Percentiles rank a stretch among this genome's conserved stretches.
Conservation (phyloP, 1,140 invertebrate species). For the Plodia interpunctella region DNA sequence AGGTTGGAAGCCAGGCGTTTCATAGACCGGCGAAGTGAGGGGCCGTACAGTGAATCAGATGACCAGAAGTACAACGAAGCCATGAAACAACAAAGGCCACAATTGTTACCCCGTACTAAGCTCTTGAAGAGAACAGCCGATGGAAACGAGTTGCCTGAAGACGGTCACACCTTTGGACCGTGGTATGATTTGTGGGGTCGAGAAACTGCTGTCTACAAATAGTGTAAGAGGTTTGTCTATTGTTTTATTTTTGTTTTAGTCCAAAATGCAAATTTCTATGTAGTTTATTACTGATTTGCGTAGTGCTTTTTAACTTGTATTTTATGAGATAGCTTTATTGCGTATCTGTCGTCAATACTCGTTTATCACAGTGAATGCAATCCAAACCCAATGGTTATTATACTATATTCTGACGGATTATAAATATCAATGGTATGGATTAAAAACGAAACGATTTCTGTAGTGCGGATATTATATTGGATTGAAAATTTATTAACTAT, state of each 20-base stretch:
- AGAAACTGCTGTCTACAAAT: constrained; percentile 72
- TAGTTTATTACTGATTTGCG: constrained; percentile 23
- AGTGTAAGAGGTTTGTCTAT: constrained; percentile 39
- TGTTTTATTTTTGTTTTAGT: constrained; percentile 17
- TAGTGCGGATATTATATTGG: too few relatives aligned
- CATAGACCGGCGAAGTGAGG: constrained; percentile 70
- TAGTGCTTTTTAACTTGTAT: not conserved
- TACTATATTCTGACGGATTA: too few relatives aligned
- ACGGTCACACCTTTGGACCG: constrained; percentile 85
- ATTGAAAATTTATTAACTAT: too few relatives aligned
- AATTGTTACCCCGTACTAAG: constrained; percentile 84
- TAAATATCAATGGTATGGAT: too few relatives aligned
- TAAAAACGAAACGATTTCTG: too few relatives aligned
- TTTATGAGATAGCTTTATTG: too few relatives aligned
- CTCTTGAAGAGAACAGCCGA: constrained; percentile 75
- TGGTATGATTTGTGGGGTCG: constrained; percentile 92
- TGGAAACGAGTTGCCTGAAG: constrained; percentile 77
- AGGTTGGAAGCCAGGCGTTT: constrained; percentile 68
- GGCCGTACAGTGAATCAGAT: constrained; percentile 78
- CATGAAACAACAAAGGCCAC: constrained; percentile 77
- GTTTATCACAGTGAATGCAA: too few relatives aligned
- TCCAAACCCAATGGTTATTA: too few relatives aligned
- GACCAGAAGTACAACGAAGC: constrained; percentile 81
- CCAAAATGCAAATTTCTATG: constrained; percentile 22
- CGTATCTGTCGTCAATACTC: too few relatives aligned